Conservation (phyloP, 2,888 invertebrate species). For the Iselma pallidipennis region DNA sequence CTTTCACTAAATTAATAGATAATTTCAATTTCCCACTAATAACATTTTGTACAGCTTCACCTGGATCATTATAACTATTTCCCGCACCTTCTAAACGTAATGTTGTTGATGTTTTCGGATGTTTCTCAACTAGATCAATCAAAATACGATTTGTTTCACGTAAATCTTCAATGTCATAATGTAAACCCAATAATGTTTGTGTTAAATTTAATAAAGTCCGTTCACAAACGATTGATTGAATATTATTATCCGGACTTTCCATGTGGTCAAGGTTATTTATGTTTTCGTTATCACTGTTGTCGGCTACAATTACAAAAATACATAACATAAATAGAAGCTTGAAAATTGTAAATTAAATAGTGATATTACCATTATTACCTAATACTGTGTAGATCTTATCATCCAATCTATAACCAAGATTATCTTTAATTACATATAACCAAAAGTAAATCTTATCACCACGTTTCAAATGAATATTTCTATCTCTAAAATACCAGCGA, state of each 20-base stretch:
- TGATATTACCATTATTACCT: neutral
- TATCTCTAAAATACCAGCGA: constrained; percentile 42
- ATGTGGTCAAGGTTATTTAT: neutral
- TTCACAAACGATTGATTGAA: constrained; percentile 13
- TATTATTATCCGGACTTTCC: neutral
- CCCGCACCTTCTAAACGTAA: constrained; percentile 33
- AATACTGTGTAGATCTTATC: neutral
- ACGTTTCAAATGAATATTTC: constrained; percentile 32
- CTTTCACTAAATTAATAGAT: constrained; percentile 33
- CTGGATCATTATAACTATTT: constrained; percentile 29
- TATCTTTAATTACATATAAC: constrained; percentile 48
- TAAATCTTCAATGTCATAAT: constrained; percentile 27
- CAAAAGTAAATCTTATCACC: constrained; percentile 52
- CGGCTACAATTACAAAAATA: neutral
- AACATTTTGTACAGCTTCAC: constrained; percentile 31
- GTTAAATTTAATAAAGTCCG: constrained; percentile 30
- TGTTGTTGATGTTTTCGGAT: constrained; percentile 23
- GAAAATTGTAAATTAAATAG: neutral
- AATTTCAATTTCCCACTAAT: constrained; percentile 39
- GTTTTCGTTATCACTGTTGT: neutral
- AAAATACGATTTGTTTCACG: constrained; percentile 29
- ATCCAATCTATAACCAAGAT: constrained; percentile 42
- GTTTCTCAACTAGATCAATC: constrained; percentile 29
- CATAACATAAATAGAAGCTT: neutral
- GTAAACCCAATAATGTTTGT: constrained; percentile 28